Conservation (phyloP, 2,888 invertebrate species). For the Kuschelorhynchus macadamiae region DNA sequence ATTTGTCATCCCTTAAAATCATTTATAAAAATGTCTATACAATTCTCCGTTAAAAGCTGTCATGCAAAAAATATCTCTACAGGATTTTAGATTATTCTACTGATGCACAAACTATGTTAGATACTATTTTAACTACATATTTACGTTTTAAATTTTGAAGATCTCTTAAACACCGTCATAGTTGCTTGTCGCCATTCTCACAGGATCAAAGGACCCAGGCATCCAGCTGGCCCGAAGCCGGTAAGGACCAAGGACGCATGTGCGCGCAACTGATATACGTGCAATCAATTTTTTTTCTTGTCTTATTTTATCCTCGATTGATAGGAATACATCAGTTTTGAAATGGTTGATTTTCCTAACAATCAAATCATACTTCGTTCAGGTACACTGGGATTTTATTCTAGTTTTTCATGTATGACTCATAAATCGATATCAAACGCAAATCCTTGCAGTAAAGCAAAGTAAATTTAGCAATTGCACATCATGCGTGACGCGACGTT, state of each 20-base stretch:
- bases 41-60: conserved; percentile 4
- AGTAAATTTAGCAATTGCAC: no score
- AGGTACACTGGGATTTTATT: no score
- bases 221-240: conserved; percentile 15
- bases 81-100: neutral
- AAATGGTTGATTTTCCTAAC: no score
- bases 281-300: conserved; percentile 26
- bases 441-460: no score
- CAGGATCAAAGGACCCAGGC: conserved; percentile 42
- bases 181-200: conserved; percentile 39
- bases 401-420: no score
- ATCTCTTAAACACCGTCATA: conserved; percentile 40
- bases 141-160: conserved; percentile 40
- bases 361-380: no score
- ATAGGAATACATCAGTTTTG: no score
- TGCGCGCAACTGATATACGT: conserved; percentile 10
- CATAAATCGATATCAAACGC: no score
- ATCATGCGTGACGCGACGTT: no score
- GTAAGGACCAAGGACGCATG: conserved; percentile 14
- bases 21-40: neutral
- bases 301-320: no score
- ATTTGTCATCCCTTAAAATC: neutral
- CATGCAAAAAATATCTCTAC: conserved; percentile 15
- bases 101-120: neutral
- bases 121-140: conserved; percentile 9